Conservation (phyloP, 2,113 vertebrate genomes). For the Aegotheles bennettii region DNA sequence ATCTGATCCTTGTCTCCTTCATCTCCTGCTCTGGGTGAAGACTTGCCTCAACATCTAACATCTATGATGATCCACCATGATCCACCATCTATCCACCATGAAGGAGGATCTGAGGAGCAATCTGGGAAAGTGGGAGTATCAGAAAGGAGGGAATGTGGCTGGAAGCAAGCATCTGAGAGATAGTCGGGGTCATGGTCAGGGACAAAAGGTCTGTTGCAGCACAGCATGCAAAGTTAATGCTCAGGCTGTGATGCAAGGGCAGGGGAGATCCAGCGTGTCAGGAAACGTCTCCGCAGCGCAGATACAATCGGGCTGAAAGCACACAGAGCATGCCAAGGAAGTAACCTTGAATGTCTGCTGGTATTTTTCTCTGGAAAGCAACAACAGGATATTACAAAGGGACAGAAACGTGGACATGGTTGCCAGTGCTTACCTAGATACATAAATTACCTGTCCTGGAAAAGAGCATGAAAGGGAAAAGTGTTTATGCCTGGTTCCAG, state of each 20-base stretch:
- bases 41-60: not conserved
- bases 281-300: not conserved
- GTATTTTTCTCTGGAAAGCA: constrained; percentile 54
- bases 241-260: constrained; percentile 22
- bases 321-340: constrained; percentile 38
- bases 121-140: not conserved
- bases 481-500: not conserved
- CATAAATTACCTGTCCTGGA: constrained; percentile 24
- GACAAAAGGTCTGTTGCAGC: not conserved
- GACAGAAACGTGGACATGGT: not conserved
- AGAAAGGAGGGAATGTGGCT: not conserved
- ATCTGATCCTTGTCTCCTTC: not conserved
- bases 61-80: too few species aligned
- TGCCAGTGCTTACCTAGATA: constrained; percentile 24
- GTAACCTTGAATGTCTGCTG: constrained; percentile 58
- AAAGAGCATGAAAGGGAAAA: not conserved
- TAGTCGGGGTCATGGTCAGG: not conserved
- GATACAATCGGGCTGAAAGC: constrained; percentile 42
- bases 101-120: not conserved
- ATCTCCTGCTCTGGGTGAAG: not conserved
- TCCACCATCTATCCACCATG: too few species aligned
- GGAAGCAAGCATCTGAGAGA: not conserved
- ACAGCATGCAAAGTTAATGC: not conserved
- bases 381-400: constrained; percentile 55
- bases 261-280: not conserved